Percentiles rank a stretch among this genome's conserved stretches.
phyloP scores from a whole-genome alignment of 2,888 invertebrate genomes.

The Camponotus fellah region DNA sequence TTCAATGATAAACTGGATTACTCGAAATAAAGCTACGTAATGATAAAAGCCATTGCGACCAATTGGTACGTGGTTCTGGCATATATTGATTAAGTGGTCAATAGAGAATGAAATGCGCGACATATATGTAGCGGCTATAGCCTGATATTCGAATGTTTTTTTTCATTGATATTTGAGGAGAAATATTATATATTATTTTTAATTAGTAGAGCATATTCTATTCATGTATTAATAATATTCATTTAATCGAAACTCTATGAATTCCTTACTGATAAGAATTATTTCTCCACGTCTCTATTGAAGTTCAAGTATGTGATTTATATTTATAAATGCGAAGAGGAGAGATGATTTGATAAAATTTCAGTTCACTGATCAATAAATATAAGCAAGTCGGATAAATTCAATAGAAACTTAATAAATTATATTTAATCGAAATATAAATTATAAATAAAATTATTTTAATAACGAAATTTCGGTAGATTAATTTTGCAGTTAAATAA shows the following conservation, averaged over 20 bases:
- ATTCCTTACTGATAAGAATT: not conserved
- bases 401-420: not conserved
- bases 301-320: not conserved
- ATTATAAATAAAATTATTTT: too few species aligned
- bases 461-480: not conserved
- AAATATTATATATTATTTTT: slow-evolving; percentile 20
- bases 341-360: not conserved
- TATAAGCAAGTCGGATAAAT: not conserved
- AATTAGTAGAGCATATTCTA: not conserved
- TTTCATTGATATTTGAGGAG: not conserved
- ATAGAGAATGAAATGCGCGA: slow-evolving; percentile 16
- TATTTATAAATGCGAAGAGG: not conserved
- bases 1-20: slow-evolving; percentile 32
- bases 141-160: not conserved
- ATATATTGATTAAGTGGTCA: slow-evolving; percentile 38
- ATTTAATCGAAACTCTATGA: not conserved
- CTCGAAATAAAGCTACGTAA: slow-evolving; percentile 13
- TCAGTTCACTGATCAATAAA: not conserved
- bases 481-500: not conserved
- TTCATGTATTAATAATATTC: not conserved
- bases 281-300: not conserved
- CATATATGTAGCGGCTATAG: not conserved
- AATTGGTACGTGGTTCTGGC: slow-evolving; percentile 6
- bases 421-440: not conserved
- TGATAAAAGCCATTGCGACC: slow-evolving; percentile 25